phyloP scores from a whole-genome alignment of 2,888 invertebrate genomes.

The Oeneis ivallda region DNA sequence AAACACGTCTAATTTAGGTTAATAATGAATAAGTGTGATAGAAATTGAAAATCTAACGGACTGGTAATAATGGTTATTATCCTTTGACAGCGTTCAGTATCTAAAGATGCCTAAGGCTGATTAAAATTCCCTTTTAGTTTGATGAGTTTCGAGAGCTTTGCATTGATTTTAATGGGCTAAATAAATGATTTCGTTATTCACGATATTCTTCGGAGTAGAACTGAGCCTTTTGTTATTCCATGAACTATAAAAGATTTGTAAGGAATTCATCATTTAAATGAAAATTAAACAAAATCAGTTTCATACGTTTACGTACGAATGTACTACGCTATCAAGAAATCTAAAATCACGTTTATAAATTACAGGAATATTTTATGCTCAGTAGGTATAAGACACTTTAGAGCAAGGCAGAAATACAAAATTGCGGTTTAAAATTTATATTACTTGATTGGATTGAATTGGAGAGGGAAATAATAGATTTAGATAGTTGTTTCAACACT shows the following conservation, averaged over 20 bases:
- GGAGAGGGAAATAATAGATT: too few species aligned
- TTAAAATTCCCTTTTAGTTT: conserved; percentile 29
- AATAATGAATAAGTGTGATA: background rate
- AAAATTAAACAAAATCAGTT: too few species aligned
- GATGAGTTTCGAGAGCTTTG: conserved; percentile 29
- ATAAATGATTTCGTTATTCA: conserved; percentile 18
- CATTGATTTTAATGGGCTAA: conserved; percentile 29
- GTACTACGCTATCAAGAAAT: too few species aligned
- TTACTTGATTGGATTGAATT: too few species aligned
- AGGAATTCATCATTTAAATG: too few species aligned
- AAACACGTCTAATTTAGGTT: background rate
- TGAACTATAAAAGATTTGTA: background rate
- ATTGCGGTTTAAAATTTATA: too few species aligned
- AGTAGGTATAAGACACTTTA: too few species aligned
- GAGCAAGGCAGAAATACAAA: too few species aligned
- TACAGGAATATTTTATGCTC: too few species aligned
- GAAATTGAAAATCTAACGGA: background rate
- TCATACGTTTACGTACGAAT: too few species aligned
- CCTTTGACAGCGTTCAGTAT: background rate
- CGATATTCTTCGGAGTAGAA: conserved; percentile 5
- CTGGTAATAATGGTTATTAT: background rate
- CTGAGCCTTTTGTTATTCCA: background rate
- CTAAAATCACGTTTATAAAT: too few species aligned
- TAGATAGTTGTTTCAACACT: too few species aligned
- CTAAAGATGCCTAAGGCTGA: conserved; percentile 7